Evolutionary conservation across 2,888 invertebrate species (phyloP).

Genomic region (Eupsilia transversa): DNA sequence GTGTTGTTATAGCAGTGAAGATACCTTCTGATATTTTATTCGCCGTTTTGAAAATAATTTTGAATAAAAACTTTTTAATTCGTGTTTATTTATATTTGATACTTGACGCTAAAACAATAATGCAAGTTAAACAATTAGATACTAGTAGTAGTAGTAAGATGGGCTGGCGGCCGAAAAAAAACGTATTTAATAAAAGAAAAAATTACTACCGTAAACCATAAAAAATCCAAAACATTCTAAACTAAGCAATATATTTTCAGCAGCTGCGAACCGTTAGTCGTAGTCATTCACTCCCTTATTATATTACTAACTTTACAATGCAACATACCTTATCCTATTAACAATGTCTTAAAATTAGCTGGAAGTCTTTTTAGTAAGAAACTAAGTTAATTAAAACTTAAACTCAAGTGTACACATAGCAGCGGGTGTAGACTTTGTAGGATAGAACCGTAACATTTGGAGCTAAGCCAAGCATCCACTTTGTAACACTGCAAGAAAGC

Average conservation of each 20-base stretch:
- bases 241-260: background rate
- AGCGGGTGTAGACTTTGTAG: constrained; percentile 40
- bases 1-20: background rate
- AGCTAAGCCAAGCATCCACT: constrained; percentile 74
- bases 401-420: constrained; percentile 60
- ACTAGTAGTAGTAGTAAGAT: no score
- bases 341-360: constrained; percentile 21
- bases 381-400: constrained; percentile 63
- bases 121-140: no score
- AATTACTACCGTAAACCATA: no score
- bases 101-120: no score
- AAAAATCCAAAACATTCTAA: background rate
- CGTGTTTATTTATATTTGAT: no score
- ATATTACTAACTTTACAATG: background rate
- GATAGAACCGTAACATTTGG: constrained; percentile 76
- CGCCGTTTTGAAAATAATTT: no score
- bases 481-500: constrained; percentile 69
- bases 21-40: background rate
- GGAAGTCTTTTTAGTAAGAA: constrained; percentile 27
- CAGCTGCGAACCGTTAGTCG: background rate
- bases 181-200: no score
- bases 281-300: background rate
- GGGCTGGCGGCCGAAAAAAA: no score
- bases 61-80: no score
- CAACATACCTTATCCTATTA: constrained; percentile 27